Evolutionary conservation across 2,888 invertebrate genomes (phyloP).

Genomic region (Cartodere bifasciata): DNA sequence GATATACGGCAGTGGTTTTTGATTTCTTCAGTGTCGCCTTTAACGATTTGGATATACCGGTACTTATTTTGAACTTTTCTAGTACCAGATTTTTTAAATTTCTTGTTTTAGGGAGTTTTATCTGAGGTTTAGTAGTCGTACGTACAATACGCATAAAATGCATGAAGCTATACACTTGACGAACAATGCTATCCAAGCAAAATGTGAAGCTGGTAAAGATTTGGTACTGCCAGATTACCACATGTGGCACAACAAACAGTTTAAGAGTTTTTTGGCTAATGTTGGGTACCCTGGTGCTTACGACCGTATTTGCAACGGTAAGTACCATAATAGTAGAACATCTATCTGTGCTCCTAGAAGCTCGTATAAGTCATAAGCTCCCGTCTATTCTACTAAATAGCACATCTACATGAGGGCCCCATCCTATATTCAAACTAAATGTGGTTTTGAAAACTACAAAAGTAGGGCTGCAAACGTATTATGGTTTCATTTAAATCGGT

Average conservation of each 20-base stretch:
- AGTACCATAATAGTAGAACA: too few relatives aligned
- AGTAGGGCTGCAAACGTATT: too few relatives aligned
- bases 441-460: too few relatives aligned
- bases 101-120: conserved; percentile 59
- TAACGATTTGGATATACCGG: conserved; percentile 79
- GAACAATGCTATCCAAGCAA: conserved; percentile 76
- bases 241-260: conserved; percentile 58
- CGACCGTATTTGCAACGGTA: too few relatives aligned
- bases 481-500: too few relatives aligned
- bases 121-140: conserved; percentile 74
- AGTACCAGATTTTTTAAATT: neutral
- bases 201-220: conserved; percentile 51
- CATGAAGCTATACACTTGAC: conserved; percentile 80
- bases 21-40: conserved; percentile 61
- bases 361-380: too few relatives aligned
- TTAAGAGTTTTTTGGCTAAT: conserved; percentile 22
- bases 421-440: too few relatives aligned
- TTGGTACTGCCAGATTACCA: conserved; percentile 57
- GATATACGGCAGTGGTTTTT: conserved; percentile 86
- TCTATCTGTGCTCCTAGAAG: too few relatives aligned
- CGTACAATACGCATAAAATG: conserved; percentile 62
- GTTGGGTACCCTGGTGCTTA: conserved; percentile 48
- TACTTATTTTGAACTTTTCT: too few relatives aligned
- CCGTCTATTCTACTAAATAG: too few relatives aligned
- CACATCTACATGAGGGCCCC: too few relatives aligned